Percentiles rank a stretch among this genome's conserved stretches.
Evolutionary conservation across 2,888 invertebrate genomes (phyloP).

Genomic region (Bedellia somnulentella): DNA sequence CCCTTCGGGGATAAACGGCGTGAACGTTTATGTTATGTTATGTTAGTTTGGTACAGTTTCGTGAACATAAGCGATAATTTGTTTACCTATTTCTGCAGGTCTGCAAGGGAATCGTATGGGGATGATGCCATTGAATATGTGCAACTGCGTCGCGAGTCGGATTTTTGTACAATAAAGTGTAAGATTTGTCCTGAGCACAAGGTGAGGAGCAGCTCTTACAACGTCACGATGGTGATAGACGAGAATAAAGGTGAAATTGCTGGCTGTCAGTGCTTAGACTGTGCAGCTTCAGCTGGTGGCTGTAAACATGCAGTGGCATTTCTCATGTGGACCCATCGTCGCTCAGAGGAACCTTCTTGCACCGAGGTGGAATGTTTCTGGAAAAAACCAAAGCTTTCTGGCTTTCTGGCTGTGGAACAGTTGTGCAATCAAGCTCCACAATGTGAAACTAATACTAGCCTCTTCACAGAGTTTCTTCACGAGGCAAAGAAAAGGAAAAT

Average conservation of each 20-base stretch:
- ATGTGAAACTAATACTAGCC: neutral
- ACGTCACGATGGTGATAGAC: constrained; percentile 5
- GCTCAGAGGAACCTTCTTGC: constrained; percentile 10
- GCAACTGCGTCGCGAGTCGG: neutral
- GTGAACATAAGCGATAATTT: too few species aligned
- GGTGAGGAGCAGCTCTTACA: constrained; percentile 5
- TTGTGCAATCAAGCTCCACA: neutral
- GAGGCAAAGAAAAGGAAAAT: constrained; percentile 1
- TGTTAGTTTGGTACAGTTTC: too few species aligned
- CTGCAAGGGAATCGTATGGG: too few species aligned
- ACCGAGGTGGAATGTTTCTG: constrained; percentile 11
- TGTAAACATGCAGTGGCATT: constrained; percentile 11
- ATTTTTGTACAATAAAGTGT: too few species aligned
- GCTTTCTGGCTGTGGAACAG: neutral
- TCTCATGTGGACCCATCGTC: constrained; percentile 12
- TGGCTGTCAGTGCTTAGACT: constrained; percentile 4
- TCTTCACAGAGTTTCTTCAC: too few species aligned
- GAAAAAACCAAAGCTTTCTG: constrained; percentile 9
- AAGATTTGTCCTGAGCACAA: too few species aligned
- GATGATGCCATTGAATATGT: too few species aligned
- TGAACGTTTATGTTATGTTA: too few species aligned
- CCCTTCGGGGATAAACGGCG: too few species aligned
- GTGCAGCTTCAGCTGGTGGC: too few species aligned
- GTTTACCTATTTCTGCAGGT: too few species aligned
- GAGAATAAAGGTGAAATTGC: constrained; percentile 3